A percentile compares a stretch with the other conserved stretches of the same genome.
Evolutionary conservation across 2,113 vertebrate genomes (phyloP).

Genomic region (Gymnogyps californianus): DNA sequence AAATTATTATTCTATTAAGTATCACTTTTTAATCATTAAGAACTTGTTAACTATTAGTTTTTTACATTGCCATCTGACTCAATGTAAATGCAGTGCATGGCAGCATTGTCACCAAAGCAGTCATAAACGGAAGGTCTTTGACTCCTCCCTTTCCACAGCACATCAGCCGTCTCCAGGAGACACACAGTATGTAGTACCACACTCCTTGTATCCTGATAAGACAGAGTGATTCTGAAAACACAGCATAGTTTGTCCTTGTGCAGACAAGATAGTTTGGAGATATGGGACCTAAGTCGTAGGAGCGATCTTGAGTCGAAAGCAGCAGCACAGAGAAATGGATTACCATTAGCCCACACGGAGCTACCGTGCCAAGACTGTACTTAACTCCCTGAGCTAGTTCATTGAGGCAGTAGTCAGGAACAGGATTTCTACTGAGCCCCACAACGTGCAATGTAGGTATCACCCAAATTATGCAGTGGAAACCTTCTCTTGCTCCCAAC

Average conservation of each 20-base stretch:
- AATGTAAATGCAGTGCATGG: accelerated
- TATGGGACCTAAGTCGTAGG: neutral
- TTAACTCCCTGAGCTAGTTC: neutral
- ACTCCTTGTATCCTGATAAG: neutral
- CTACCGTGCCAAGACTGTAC: neutral
- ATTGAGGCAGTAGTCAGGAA: neutral
- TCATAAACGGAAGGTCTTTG: neutral
- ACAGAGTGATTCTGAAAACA: neutral
- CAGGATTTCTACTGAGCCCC: neutral
- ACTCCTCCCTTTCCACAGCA: neutral
- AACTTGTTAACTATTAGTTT: neutral
- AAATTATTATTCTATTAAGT: neutral
- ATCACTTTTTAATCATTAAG: neutral
- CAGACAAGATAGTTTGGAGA: neutral
- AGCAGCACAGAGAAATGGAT: neutral
- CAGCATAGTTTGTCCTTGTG: neutral
- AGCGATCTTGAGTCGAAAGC: accelerated
- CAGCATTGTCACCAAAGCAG: neutral
- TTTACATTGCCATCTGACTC: neutral
- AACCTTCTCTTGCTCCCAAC: neutral
- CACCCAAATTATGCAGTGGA: neutral
- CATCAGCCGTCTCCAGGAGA: neutral
- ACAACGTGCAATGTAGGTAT: neutral
- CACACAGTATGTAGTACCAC: too few species aligned
- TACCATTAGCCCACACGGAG: neutral